Evolutionary conservation across 2,888 invertebrate genomes (phyloP).

Genomic region (Xestia xanthographa): DNA sequence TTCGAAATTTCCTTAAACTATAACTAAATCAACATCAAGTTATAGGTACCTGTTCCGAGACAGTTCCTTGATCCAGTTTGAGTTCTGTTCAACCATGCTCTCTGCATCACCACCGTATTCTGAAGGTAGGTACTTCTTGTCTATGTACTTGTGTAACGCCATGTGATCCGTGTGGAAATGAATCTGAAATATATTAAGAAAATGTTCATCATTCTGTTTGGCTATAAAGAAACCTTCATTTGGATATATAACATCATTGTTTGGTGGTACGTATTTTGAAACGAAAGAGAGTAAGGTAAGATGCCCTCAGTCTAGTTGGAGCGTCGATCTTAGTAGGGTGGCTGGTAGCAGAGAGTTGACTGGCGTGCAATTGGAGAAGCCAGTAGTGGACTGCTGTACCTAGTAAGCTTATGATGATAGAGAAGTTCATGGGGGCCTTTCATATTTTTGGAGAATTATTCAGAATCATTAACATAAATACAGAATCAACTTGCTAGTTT

Average conservation of each 20-base stretch:
- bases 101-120: conserved; percentile 92
- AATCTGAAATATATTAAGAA: conserved; percentile 84
- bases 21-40: not conserved
- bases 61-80: conserved; percentile 85
- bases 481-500: not conserved
- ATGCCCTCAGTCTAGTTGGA: too few species aligned
- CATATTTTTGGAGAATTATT: not conserved
- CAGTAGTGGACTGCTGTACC: too few species aligned
- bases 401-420: too few species aligned
- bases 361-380: too few species aligned
- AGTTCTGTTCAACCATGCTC: conserved; percentile 88
- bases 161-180: conserved; percentile 91
- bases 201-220: not conserved
- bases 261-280: not conserved
- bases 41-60: conserved; percentile 45
- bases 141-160: conserved; percentile 90
- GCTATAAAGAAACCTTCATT: not conserved
- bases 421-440: not conserved
- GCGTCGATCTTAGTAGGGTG: too few species aligned
- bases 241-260: too few species aligned
- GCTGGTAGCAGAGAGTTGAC: too few species aligned
- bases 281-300: too few species aligned
- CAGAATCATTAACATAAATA: too few species aligned
- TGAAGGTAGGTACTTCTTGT: conserved; percentile 91
- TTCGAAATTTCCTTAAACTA: too few species aligned